Evolutionary conservation across 2,888 invertebrate genomes (phyloP), one percentile per base, ranked within the genome.

Genomic region (Sinopyrophorus schimmeli): DNA sequence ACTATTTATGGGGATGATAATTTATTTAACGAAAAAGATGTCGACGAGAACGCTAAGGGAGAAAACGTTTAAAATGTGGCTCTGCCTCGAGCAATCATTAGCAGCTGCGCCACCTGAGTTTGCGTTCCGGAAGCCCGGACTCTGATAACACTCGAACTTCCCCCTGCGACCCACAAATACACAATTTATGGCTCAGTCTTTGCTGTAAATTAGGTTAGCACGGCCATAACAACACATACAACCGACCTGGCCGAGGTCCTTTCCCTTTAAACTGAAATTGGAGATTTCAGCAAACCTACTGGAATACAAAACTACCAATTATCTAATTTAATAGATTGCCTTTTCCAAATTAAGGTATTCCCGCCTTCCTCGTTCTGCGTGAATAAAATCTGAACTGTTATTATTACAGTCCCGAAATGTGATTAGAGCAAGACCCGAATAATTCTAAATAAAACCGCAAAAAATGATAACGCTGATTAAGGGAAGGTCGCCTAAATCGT

Each of bases 81-180:
- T 54, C 47, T 52, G 44, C 49, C 50, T 49, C 54, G 51, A 51
- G 47, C 49, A 56, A 59, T 66, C 67, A 66, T 66, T 67, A 67
- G 65, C 65, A 66, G 65, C 60, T 66, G 65, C 60, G 63, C 63
- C 68, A 68, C 68, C 69, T 68, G 68, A 59, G 63, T 61, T 61
- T 59, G 57, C 57, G 55, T 50, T 53, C 57, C 63, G 63, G 64
- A 62, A 63, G 62, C 58, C 61, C 62, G 52, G 58, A 47, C 49
- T 50, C 57, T 55, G 60, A 57, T 60, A 59, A 60, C 52, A 47
- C 40, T 51, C 35, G 34, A 49, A 57, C 42, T 42, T 55, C 62
- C 61, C 55, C 61, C 32, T 53, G 58, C 61, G 63, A 63, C 63
- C 66, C 64, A 62, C 66, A 66, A 69, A 69, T 69, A 66, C 66